Base-by-base conservation (phyloP, 2,113 vertebrate genomes). In the Ailuropoda melanoleuca region DNA sequence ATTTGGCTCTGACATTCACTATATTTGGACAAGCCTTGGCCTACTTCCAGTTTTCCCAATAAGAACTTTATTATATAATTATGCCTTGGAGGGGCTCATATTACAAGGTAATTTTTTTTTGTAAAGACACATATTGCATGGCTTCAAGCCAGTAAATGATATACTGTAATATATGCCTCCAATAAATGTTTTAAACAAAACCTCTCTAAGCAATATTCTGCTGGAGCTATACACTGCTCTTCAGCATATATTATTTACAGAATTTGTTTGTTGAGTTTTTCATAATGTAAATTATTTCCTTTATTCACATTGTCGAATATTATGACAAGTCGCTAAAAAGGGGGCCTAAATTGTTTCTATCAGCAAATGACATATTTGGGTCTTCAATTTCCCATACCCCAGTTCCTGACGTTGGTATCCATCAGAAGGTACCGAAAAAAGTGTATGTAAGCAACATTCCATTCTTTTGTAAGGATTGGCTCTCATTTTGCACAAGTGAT, bases 11-110 rank as follows among this genome's bases (percentile, higher is more conserved):
- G 99, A 99, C 99, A 99, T 99, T 99, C 98, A 98, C 99, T 99
- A 98, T 99, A 99, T 99, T 99, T 99, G 99, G 99, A 99, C 99
- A 99, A 99, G 99, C 98, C 97, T 99, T 99, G 99, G 99, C 99
- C 99, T 98, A 93, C 98, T 99, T 99, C 99, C 99, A 99, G 99
- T 98, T 99, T 99, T 99, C 98, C 98, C 99, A 99, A 99, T 99
- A 99, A 99, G 99, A 99, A 99, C 98, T 99, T 99, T 99, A 99
- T 99, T 99, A 99, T 99, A 99, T 99, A 99, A 99, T 99, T 99
- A 99, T 99, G 99, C 99, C 99, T 99, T 99, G 96, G 98, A 99
- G 99, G 98, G 98, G 97, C 98, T 99, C 98, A 98, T 99, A 99
- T 99, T 99, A 99, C 99, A 99, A 99, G 98, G 98, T 99, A 98